Base-by-base conservation (phyloP, 2,797 vertebrate species). In the Odontamblyopus lacepedii region DNA sequence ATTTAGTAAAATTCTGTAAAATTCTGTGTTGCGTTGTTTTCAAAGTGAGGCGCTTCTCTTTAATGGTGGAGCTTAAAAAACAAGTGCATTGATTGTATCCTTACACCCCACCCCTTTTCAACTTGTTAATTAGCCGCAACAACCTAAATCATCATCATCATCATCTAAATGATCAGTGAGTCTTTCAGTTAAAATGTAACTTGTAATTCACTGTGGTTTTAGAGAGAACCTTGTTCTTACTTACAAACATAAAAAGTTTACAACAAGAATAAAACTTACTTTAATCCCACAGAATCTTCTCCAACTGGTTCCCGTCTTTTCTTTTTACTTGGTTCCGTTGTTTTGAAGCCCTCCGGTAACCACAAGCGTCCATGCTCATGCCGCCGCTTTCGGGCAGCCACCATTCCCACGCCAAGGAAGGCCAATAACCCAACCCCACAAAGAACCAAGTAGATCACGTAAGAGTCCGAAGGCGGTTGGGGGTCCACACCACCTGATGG, bases 281-380 rank as follows among this genome's bases (percentile, higher is more conserved):
- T 98, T 82, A 99, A 93, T 63, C 97, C 96, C 57, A 99, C 97
- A 0, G 97, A 98, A 89, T 99, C 98, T 92, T 99, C 97, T 41
- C 98, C 98, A 0, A 99, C 96, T 0, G 98, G 98, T 68, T 99
- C 97, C 6, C 97, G 94, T 8, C 98, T 94, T 91, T 99, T 99
- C 94, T 99, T 99, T 92, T 98, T 99, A 93, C 95, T 98, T 4
- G 95, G 95, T 85, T 99, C 98, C 0, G 95, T 95, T 89, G 97
- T 96, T 90, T 96, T 97, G 94, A 98, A 99, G 77, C 97, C 98
- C 82, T 99, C 98, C 0, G 98, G 98, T 92, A 99, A 97, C 98
- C 98, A 99, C 7, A 99, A 96, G 85, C 97, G 97, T 51, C 98
- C 98, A 41, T 99, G 97, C 85, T 99, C 97, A 26, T 97, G 94